A percentile compares a stretch with the other conserved stretches of the same genome.
These are phyloP conservation scores for Columba livia DNA, from an alignment of 2,113 vertebrate species.

Conservation along the genomic window DNA sequence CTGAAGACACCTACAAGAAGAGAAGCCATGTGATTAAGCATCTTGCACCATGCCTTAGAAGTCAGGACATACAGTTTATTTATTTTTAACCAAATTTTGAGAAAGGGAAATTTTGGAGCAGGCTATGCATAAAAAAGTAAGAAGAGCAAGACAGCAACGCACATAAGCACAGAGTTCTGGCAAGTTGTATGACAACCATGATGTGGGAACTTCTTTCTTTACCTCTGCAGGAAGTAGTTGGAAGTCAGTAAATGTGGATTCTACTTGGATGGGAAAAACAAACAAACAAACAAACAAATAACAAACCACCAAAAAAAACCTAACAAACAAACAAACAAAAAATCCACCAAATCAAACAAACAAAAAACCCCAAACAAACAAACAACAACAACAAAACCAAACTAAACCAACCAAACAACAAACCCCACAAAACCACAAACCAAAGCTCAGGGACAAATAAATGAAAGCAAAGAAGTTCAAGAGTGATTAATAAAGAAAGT, in stretches of 20 bases:
- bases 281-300: too few relatives aligned
- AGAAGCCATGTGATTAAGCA: fast-evolving
- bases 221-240: background rate
- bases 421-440: too few relatives aligned
- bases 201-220: background rate
- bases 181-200: background rate
- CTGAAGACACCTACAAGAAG: background rate
- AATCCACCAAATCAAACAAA: too few relatives aligned
- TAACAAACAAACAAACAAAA: too few relatives aligned
- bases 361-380: too few relatives aligned
- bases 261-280: background rate
- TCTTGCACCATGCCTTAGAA: background rate
- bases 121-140: background rate
- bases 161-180: background rate
- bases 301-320: background rate
- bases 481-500: background rate
- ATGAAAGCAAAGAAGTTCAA: background rate
- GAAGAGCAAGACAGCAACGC: background rate
- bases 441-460: background rate
- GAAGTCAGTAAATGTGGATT: background rate
- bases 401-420: too few relatives aligned
- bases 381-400: too few relatives aligned
- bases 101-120: background rate
- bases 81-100: background rate
- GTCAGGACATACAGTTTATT: background rate